phyloP scores from a whole-genome alignment of 2,797 vertebrate species.

The Knipowitschia caucasica region DNA sequence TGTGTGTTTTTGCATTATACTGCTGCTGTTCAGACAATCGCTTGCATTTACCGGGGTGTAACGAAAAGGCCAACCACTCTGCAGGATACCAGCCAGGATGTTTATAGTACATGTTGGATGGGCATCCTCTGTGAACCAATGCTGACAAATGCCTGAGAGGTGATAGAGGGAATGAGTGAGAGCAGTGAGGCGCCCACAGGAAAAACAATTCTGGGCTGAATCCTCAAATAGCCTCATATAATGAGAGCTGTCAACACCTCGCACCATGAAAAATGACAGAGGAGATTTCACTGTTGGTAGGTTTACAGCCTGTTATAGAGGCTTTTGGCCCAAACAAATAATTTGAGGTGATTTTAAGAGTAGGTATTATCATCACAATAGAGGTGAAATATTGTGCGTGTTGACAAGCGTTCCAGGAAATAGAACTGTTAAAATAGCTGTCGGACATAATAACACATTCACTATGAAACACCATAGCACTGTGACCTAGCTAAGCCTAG shows the following conservation, averaged over 20 bases:
- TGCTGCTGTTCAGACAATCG: slow-evolving; percentile 11
- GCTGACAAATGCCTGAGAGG: slow-evolving; percentile 61
- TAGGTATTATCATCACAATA: slow-evolving; percentile 12
- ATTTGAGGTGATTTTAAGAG: slow-evolving; percentile 28
- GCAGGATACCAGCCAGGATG: slow-evolving; percentile 29
- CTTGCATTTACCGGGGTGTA: slow-evolving; percentile 11
- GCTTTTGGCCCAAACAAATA: slow-evolving; percentile 13
- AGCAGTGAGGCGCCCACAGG: slow-evolving; percentile 38
- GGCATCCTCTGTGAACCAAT: slow-evolving; percentile 43
- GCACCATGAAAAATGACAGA: slow-evolving; percentile 41
- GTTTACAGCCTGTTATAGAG: slow-evolving; percentile 29
- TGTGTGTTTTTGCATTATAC: not conserved
- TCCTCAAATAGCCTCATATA: slow-evolving; percentile 52
- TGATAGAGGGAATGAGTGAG: slow-evolving; percentile 47
- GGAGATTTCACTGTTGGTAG: slow-evolving; percentile 16
- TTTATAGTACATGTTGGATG: slow-evolving; percentile 42
- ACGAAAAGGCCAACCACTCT: slow-evolving; percentile 11
- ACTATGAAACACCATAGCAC: not conserved
- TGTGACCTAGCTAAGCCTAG: not conserved
- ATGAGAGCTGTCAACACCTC: slow-evolving; percentile 47
- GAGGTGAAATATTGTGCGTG: not conserved
- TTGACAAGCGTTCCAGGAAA: not conserved
- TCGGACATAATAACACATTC: not conserved
- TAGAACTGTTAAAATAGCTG: slow-evolving; percentile 4
- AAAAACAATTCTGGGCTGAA: slow-evolving; percentile 53